Evolutionary conservation across 2,113 vertebrate genomes (phyloP).

Genomic region (Progne subis): DNA sequence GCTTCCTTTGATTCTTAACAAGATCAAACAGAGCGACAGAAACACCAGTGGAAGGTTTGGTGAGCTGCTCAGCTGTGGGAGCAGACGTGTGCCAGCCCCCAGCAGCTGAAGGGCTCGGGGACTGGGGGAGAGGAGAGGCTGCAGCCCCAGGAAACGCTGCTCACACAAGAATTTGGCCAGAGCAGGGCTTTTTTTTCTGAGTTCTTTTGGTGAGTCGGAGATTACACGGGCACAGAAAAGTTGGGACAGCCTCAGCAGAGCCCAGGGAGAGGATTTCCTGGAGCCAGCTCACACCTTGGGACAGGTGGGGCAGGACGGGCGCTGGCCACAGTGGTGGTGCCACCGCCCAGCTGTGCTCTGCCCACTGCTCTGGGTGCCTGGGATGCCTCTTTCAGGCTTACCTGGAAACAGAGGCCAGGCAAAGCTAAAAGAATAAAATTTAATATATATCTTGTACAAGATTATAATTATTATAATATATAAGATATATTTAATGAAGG

Average conservation of each 20-base stretch:
- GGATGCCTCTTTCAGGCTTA: background rate
- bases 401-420: background rate
- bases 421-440: background rate
- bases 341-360: background rate
- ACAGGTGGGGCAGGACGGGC: fast-evolving
- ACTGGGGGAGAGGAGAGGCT: fast-evolving
- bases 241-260: fast-evolving
- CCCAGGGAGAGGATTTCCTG: background rate
- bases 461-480: no score
- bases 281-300: background rate
- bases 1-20: slow-evolving; percentile 11
- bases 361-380: background rate
- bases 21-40: slow-evolving; percentile 25
- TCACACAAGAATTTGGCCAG: fast-evolving
- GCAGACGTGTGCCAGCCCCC: background rate
- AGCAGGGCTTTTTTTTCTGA: fast-evolving
- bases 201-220: background rate
- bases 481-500: background rate
- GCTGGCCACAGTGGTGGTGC: fast-evolving
- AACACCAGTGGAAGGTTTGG: background rate
- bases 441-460: no score
- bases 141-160: background rate
- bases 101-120: fast-evolving
- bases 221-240: fast-evolving
- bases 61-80: background rate